Evolutionary conservation across 2,888 invertebrate genomes (phyloP).

Genomic region (Drosophila birchii): DNA sequence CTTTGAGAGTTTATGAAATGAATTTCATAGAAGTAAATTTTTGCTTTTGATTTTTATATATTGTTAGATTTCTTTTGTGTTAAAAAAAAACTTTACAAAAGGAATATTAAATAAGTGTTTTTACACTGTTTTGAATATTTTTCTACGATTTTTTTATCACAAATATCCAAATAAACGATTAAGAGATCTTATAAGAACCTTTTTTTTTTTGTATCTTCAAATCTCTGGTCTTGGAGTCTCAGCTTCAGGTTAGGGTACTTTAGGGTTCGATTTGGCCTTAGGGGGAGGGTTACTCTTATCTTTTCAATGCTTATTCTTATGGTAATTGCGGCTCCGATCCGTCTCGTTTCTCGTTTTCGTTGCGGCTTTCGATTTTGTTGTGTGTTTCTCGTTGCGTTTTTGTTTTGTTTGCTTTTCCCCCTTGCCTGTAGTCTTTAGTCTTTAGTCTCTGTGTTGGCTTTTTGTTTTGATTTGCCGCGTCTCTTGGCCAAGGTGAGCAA

Average conservation of each 20-base stretch:
- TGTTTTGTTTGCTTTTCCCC: conserved; percentile 18
- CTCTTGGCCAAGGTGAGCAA: conserved; percentile 65
- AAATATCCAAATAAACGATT: not conserved
- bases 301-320: conserved; percentile 27
- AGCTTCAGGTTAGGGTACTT: not conserved
- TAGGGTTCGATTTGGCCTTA: not conserved
- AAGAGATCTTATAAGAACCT: not conserved
- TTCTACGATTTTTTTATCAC: no score
- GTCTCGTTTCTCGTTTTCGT: conserved; percentile 39
- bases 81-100: not conserved
- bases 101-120: not conserved
- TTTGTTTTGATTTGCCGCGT: conserved; percentile 46
- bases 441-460: conserved; percentile 26
- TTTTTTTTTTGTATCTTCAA: not conserved
- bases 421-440: not conserved
- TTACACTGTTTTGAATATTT: no score
- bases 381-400: conserved; percentile 1
- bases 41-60: no score
- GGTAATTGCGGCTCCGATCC: conserved; percentile 23
- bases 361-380: conserved; percentile 41
- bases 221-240: not conserved
- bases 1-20: no score
- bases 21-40: no score
- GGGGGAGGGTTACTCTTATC: not conserved
- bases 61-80: no score